Percentiles rank a stretch among this genome's conserved stretches.
Evolutionary conservation across 2,797 vertebrate genomes (phyloP).

Genomic region (Gephyroberyx darwinii): DNA sequence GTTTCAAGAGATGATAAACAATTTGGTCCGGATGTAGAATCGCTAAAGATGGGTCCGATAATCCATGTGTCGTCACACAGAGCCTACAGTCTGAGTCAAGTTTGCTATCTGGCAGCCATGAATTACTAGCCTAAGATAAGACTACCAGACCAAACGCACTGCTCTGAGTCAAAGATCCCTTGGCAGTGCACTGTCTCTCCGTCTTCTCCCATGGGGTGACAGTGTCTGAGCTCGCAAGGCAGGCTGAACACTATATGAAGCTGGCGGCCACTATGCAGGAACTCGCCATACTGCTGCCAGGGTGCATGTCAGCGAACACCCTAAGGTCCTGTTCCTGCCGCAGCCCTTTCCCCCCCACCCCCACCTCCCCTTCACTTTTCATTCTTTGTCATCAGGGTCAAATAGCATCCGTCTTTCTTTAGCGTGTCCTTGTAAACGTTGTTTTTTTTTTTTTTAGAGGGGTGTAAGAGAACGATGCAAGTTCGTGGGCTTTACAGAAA

Average conservation of each 20-base stretch:
- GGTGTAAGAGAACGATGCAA: neutral
- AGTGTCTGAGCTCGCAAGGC: conserved; percentile 10
- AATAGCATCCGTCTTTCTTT: neutral
- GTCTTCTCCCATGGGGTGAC: conserved; percentile 21
- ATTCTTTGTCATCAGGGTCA: conserved; percentile 9
- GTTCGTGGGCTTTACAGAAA: neutral
- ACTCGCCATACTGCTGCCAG: conserved; percentile 13
- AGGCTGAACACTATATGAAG: neutral
- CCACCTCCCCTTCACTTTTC: conserved; percentile 7
- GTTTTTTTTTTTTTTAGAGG: neutral
- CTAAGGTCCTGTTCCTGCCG: neutral
- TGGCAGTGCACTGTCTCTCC: conserved; percentile 21
- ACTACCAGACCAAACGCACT: conserved; percentile 44
- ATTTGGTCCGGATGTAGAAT: conserved; percentile 2
- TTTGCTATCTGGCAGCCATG: conserved; percentile 29
- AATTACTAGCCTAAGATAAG: conserved; percentile 46
- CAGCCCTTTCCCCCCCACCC: neutral
- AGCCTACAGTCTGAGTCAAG: conserved; percentile 25
- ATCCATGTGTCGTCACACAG: neutral
- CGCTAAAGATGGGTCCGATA: conserved; percentile 3
- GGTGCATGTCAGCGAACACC: conserved; percentile 20
- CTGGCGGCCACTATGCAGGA: conserved; percentile 17
- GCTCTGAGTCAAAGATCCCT: conserved; percentile 55
- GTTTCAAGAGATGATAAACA: neutral
- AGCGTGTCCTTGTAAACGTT: conserved; percentile 14